Percentiles rank a stretch among this genome's conserved stretches.
Evolutionary conservation across 1,140 invertebrate species (phyloP).

Genomic region (Eupeodes corollae): DNA sequence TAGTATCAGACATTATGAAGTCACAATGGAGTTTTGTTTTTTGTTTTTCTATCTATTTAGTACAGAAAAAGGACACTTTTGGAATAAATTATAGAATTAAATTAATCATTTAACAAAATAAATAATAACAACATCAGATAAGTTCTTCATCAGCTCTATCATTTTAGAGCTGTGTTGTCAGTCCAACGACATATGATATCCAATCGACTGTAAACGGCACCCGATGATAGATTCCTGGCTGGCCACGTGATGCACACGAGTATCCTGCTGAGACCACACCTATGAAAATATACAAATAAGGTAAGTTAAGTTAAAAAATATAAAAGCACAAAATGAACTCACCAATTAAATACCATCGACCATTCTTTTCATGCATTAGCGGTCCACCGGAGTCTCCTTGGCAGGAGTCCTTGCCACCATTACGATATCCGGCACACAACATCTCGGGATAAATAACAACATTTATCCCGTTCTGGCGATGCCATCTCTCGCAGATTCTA

Average conservation of each 20-base stretch:
- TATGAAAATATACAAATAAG: slow-evolving; percentile 5
- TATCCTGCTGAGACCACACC: slow-evolving; percentile 88
- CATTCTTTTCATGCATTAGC: slow-evolving; percentile 73
- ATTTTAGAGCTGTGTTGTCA: slow-evolving; percentile 30
- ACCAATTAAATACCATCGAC: slow-evolving; percentile 75
- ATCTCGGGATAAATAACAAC: slow-evolving; percentile 92
- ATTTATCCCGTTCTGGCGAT: slow-evolving; percentile 73
- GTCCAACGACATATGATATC: slow-evolving; percentile 56
- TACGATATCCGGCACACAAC: slow-evolving; percentile 90
- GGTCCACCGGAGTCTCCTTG: slow-evolving; percentile 83
- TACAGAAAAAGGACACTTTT: not conserved
- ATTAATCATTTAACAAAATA: too few relatives aligned
- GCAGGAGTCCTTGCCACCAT: slow-evolving; percentile 65
- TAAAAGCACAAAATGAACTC: not conserved
- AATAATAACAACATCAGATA: not conserved
- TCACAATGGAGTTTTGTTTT: not conserved
- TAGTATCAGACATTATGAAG: not conserved
- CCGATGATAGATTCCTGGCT: slow-evolving; percentile 88
- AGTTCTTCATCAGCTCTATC: not conserved
- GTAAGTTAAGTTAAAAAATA: not conserved
- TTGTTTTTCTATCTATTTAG: too few relatives aligned
- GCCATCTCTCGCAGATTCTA: slow-evolving; percentile 68
- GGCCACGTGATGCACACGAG: slow-evolving; percentile 79
- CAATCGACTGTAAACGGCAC: slow-evolving; percentile 89
- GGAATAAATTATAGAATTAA: not conserved